Percentiles rank a stretch among this genome's conserved stretches.
phyloP scores from a whole-genome alignment of 1,140 invertebrate species.

The Diachasma alloeum region DNA sequence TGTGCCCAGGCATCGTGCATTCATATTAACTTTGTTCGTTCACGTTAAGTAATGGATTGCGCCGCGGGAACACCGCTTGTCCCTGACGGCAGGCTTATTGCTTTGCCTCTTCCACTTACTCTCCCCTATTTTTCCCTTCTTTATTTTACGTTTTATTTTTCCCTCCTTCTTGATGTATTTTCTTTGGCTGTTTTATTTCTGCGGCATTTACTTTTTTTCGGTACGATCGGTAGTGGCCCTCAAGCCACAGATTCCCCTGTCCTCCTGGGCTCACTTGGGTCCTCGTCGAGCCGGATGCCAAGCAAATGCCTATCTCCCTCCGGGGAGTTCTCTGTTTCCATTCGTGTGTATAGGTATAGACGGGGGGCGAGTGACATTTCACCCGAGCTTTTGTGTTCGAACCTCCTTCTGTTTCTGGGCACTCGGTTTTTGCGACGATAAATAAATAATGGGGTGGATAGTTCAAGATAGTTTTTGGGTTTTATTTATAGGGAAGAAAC shows the following conservation, averaged over 20 bases:
- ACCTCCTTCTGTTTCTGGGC: not conserved
- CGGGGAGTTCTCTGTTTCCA: not conserved
- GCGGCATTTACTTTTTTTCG: not conserved
- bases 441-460: not conserved
- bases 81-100: conserved; percentile 49
- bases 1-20: conserved; percentile 26
- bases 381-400: not conserved
- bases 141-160: conserved; percentile 23
- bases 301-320: not conserved
- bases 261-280: not conserved
- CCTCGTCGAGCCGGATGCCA: not conserved
- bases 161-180: not conserved
- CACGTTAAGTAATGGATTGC: conserved; percentile 43
- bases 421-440: not conserved
- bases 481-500: not conserved
- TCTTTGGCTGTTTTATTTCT: not conserved
- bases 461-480: not conserved
- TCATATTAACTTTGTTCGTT: conserved; percentile 40
- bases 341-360: not conserved
- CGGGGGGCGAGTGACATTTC: not conserved
- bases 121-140: conserved; percentile 24
- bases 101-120: conserved; percentile 22
- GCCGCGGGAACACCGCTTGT: conserved; percentile 43
- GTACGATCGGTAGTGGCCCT: conserved; percentile 3
- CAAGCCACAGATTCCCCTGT: not conserved